These are phyloP conservation scores for Tribolium madens DNA, from an alignment of 1,140 invertebrate species.

Conservation along the genomic window DNA sequence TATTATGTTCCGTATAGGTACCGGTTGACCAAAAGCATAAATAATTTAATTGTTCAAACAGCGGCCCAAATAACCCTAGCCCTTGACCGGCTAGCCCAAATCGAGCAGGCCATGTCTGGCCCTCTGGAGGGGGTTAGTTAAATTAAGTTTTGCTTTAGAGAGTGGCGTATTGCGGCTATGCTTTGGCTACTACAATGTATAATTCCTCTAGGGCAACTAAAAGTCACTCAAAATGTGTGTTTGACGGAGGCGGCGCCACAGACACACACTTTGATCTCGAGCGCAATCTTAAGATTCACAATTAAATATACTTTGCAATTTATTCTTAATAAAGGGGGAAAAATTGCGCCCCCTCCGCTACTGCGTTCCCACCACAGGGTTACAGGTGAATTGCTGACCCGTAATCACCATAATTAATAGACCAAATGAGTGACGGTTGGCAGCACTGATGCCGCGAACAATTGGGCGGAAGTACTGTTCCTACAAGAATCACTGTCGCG, in stretches of 20 bases:
- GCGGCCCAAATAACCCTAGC: neutral
- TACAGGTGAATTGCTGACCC: constrained; percentile 51
- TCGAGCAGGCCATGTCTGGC: neutral
- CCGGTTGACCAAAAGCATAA: constrained; percentile 63
- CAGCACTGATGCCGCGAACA: constrained; percentile 45
- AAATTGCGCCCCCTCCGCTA: neutral
- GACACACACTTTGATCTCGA: constrained; percentile 40
- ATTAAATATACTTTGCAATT: constrained; percentile 15
- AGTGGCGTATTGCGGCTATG: constrained; percentile 51
- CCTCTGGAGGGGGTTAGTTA: constrained; percentile 52
- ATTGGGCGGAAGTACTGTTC: constrained; percentile 44
- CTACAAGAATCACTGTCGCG: constrained; percentile 28
- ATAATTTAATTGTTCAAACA: constrained; percentile 62
- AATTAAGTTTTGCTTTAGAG: constrained; percentile 57
- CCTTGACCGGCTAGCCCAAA: neutral
- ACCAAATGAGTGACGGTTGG: constrained; percentile 50
- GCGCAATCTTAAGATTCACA: constrained; percentile 13
- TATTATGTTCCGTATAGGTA: constrained; percentile 65
- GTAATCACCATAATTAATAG: constrained; percentile 55
- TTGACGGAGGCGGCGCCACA: constrained; percentile 34
- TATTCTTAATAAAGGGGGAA: neutral
- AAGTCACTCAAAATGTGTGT: constrained; percentile 57
- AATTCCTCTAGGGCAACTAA: constrained; percentile 56
- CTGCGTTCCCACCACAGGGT: constrained; percentile 47
- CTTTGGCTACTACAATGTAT: constrained; percentile 54